These are phyloP conservation scores for Glaucidium brasilianum DNA, from an alignment of 2,113 vertebrate species.

Conservation along the genomic window DNA sequence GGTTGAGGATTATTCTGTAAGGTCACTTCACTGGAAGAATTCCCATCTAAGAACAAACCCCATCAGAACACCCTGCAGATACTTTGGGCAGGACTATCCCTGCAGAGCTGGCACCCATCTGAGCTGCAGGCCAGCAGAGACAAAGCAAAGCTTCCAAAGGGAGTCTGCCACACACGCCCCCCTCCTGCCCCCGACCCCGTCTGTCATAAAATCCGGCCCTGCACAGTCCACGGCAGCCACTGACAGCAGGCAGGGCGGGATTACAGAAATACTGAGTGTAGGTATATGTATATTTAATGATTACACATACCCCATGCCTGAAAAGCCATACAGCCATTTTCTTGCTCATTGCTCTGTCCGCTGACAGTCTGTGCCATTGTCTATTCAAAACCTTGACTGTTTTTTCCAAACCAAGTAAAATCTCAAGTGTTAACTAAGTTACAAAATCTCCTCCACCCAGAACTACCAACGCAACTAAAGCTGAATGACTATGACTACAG, in stretches of 20 bases:
- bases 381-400: neutral
- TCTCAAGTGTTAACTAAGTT: neutral
- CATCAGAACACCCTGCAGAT: neutral
- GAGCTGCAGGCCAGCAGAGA: neutral
- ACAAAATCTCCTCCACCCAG: neutral
- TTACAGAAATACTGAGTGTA: neutral
- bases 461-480: neutral
- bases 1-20: accelerated
- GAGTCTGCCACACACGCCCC: no score
- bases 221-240: neutral
- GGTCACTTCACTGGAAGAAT: neutral
- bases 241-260: neutral
- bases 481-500: neutral
- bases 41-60: neutral
- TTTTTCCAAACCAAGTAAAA: neutral
- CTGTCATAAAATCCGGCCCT: neutral
- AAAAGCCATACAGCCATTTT: neutral
- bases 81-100: neutral
- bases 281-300: neutral
- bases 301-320: neutral
- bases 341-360: neutral
- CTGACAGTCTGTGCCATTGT: neutral
- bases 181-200: neutral
- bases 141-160: neutral
- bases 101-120: neutral